These are phyloP conservation scores for Colletes latitarsis DNA, from an alignment of 1,140 invertebrate genomes.

Conservation along the genomic window DNA sequence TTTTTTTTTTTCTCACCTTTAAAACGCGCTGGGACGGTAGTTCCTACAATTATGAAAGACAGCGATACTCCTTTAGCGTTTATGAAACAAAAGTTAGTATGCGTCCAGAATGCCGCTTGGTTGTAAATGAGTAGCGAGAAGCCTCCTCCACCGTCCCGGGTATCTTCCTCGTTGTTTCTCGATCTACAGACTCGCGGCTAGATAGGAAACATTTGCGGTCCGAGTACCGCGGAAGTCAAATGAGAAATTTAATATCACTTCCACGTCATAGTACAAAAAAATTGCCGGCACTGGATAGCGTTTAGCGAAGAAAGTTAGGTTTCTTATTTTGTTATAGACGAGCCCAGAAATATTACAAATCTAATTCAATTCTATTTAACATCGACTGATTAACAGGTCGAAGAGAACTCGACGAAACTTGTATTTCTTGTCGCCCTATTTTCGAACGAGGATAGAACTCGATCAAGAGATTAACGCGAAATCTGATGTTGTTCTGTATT, in stretches of 20 bases:
- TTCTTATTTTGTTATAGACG: background rate
- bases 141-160: constrained; percentile 43
- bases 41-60: constrained; percentile 61
- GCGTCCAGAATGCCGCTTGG: constrained; percentile 43
- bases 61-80: constrained; percentile 47
- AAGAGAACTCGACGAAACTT: background rate
- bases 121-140: constrained; percentile 47
- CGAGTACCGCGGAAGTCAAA: constrained; percentile 25
- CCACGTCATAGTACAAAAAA: constrained; percentile 59
- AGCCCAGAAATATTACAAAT: background rate
- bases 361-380: background rate
- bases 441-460: constrained; percentile 4
- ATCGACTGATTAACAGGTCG: background rate
- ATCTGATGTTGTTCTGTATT: constrained; percentile 9
- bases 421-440: background rate
- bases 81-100: constrained; percentile 39
- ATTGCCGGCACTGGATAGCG: constrained; percentile 52
- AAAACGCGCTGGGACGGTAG: constrained; percentile 51
- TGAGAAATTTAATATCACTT: constrained; percentile 51
- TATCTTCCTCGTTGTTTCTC: constrained; percentile 53
- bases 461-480: background rate
- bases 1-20: constrained; percentile 19
- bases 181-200: constrained; percentile 41
- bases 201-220: constrained; percentile 37
- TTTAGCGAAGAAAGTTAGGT: constrained; percentile 21